Evolutionary conservation across 35 echinoderm and acorn worm genomes (phyloP), one percentile per base, ranked within the genome.

Genomic region (Stichopus chloronotus): DNA sequence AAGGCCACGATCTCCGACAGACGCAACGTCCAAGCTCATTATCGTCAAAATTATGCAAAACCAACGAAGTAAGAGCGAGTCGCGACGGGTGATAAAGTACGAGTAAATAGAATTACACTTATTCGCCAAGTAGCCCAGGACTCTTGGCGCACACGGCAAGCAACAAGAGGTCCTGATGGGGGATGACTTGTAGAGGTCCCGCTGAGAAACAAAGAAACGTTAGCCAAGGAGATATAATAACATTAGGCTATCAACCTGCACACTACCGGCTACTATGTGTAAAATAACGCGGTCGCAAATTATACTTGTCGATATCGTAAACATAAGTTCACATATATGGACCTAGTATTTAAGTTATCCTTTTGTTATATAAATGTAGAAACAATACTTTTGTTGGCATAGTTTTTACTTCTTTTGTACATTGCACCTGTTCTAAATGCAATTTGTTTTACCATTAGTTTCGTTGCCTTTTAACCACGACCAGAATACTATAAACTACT

Each of bases 1-100:
- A 85, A 58, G 82, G 17, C 19, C 57, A 55, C 17, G 82, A 58
- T 85, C 55, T 85, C 82, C 82, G 58, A 85, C 82, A 56, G 82
- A 58, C 57, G 55, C 55, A 58, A 12, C 58, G 82, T 58, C 82
- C 6, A 22, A 20, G 16, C 14, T 21, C 82, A 85, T 85, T 56
- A 85, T 56, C 55, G 11, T 85, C 82, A 85, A 85, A 83, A 85
- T 85, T 85, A 85, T 85, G 82, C 57, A 55, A 85, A 85, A 85
- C 82, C 82, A 56, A 85, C 82, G 82, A 85, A 85, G 55, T 58
- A 58, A 58, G 24, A 85, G 82, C 30, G 55, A 85, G 55, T 22
- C 82, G 3, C 82, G 57, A 23, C 82, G 57, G 82, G 82, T 55
- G 82, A 85, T 17, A 58, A 58, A 85, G 82, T 85, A 55, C 57